Percentiles rank a stretch among this genome's conserved stretches.
phyloP scores from a whole-genome alignment of 2,888 invertebrate genomes.

The Loripinus fragilis region DNA sequence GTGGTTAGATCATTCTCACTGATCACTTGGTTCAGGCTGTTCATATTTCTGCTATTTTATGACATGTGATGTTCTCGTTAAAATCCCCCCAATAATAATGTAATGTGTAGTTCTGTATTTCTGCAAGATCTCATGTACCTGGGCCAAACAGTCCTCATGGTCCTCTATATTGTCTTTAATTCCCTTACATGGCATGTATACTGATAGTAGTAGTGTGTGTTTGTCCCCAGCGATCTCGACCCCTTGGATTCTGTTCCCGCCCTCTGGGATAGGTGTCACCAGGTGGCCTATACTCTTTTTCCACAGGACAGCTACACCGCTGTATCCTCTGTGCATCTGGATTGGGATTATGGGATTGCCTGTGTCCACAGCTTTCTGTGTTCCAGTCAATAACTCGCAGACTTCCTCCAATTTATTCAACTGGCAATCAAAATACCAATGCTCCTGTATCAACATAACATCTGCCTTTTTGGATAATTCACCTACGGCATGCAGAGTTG shows the following conservation, averaged over 20 bases:
- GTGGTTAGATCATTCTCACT: not conserved
- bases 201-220: not conserved
- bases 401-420: not conserved
- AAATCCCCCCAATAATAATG: not conserved
- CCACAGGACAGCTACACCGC: not conserved
- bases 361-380: not conserved
- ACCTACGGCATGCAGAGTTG: not conserved
- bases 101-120: not conserved
- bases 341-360: not conserved
- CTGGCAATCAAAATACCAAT: not conserved
- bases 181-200: not conserved
- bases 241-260: constrained; percentile 7
- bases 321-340: not conserved
- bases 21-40: not conserved
- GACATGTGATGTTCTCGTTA: not conserved
- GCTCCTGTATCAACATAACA: not conserved
- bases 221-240: not conserved
- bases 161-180: not conserved
- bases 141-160: not conserved
- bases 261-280: not conserved
- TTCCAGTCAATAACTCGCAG: not conserved
- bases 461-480: not conserved
- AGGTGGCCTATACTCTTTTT: not conserved
- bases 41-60: not conserved
- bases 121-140: not conserved